Base-by-base conservation (phyloP, 1,140 invertebrate species). In the Neotoxoptera formosana region DNA sequence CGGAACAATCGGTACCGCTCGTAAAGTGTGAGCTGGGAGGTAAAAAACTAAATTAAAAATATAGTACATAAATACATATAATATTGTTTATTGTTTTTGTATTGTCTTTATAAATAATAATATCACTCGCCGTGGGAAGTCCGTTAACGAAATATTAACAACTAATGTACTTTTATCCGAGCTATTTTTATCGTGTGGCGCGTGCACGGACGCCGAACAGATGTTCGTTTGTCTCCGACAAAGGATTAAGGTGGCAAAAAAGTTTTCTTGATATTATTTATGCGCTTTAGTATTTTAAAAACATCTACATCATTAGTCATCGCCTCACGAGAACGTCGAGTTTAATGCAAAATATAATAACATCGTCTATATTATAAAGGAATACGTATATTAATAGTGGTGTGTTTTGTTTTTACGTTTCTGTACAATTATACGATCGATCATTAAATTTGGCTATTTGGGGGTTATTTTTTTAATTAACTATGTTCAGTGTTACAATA, bases 231-330 rank as follows among this genome's bases (percentile, higher is more conserved):
- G n/a, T 56, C 34, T 56, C 34, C 34, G 23, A 90, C 51, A 53
- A 90, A 53, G 51, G 51, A 90, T 90, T 90, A 90, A 90, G 34
- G 36, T 23, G 8, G 51, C 23, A 56, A 90, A 90, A 90, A 36
- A 11, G 34, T 53, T 90, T 90, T 30, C 30, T 56, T 41, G 9
- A 90, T 56, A n/a, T 90, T 56, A 90, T 90, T 56, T 41, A 56
- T 90, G 34, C 51, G 11, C 23, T 87, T 83, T 34, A 48, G 1
- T 51, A 51, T 90, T 56, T 56, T 90, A 56, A 8, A 88, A 88
- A 23, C 48, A 34, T 47, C 41, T 41, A 88, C 87, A n/a, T 90
- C 88, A 90, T 90, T 90, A 90, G 48, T 90, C 88, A 90, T 56
- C 25, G 51, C 25, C 51, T 90, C 88, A 0, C 25, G 25, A 36